phyloP scores from a whole-genome alignment of 2,797 vertebrate species.

The Enteromius afrohamiltoni region DNA sequence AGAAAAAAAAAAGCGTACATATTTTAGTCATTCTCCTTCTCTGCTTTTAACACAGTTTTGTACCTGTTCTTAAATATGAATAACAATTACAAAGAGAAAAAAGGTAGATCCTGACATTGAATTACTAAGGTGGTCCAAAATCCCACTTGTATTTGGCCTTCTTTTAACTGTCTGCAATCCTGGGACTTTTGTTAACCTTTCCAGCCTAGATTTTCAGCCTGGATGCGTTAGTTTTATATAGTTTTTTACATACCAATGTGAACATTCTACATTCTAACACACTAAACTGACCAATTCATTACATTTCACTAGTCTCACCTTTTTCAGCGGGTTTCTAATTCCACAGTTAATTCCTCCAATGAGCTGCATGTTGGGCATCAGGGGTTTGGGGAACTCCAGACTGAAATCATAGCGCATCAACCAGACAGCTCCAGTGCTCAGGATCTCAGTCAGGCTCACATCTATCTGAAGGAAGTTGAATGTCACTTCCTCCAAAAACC shows the following conservation, averaged over 20 bases:
- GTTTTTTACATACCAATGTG: background rate
- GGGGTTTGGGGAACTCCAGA: slow-evolving; percentile 61
- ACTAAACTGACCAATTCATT: background rate
- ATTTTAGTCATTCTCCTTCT: background rate
- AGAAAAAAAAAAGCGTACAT: background rate
- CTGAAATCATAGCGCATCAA: slow-evolving; percentile 57
- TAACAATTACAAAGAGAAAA: background rate
- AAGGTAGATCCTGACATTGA: background rate
- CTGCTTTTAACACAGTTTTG: background rate
- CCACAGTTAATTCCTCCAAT: slow-evolving; percentile 74
- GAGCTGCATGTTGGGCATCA: slow-evolving; percentile 75
- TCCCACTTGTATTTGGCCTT: background rate
- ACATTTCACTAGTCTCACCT: slow-evolving; percentile 65
- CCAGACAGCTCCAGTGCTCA: slow-evolving; percentile 53
- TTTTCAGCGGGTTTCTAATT: slow-evolving; percentile 54
- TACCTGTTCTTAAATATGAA: background rate
- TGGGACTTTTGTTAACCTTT: background rate
- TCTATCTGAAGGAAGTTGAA: slow-evolving; percentile 50
- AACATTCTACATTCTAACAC: background rate
- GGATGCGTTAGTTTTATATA: background rate
- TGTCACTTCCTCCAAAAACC: slow-evolving; percentile 49
- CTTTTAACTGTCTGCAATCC: background rate
- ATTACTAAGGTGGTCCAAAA: slow-evolving; percentile 7
- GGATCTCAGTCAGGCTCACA: slow-evolving; percentile 42
- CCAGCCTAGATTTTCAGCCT: background rate